Percentiles rank a stretch among this genome's conserved stretches.
These are phyloP conservation scores for Periophthalmodon schlosseri DNA, from an alignment of 2,113 vertebrate genomes.

Conservation along the genomic window DNA sequence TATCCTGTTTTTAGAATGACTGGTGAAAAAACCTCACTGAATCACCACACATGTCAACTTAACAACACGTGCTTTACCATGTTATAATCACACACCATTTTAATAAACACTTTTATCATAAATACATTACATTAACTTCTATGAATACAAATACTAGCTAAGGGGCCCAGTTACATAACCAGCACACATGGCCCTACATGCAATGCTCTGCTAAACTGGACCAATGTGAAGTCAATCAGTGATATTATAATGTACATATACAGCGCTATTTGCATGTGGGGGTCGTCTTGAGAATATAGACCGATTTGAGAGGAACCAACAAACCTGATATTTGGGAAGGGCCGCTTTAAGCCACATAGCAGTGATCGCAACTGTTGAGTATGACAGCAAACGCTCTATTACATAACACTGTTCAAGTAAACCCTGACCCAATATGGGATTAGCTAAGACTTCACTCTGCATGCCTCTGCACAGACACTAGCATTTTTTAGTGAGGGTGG, in stretches of 20 bases:
- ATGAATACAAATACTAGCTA: constrained; percentile 25
- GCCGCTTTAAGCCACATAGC: constrained; percentile 30
- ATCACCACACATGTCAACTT: too few relatives aligned
- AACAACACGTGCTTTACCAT: too few relatives aligned
- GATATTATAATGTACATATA: background rate
- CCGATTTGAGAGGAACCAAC: background rate
- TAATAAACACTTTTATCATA: too few relatives aligned
- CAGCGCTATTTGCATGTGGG: background rate
- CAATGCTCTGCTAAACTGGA: constrained; percentile 5
- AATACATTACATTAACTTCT: background rate
- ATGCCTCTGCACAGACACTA: background rate
- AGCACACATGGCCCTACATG: constrained; percentile 33
- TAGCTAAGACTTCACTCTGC: background rate
- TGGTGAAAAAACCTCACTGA: too few relatives aligned
- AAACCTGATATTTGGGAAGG: constrained; percentile 9
- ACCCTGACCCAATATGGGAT: background rate
- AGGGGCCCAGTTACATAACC: constrained; percentile 50
- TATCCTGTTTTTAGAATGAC: too few relatives aligned
- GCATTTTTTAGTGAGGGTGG: too few relatives aligned
- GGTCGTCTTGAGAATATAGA: background rate
- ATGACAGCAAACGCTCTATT: constrained; percentile 42
- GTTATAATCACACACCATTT: too few relatives aligned
- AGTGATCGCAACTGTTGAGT: constrained; percentile 18
- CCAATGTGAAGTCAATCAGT: background rate
- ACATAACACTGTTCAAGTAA: constrained; percentile 38